Base-by-base conservation (phyloP, 2,888 invertebrate genomes). In the Schizotus pectinicornis region DNA sequence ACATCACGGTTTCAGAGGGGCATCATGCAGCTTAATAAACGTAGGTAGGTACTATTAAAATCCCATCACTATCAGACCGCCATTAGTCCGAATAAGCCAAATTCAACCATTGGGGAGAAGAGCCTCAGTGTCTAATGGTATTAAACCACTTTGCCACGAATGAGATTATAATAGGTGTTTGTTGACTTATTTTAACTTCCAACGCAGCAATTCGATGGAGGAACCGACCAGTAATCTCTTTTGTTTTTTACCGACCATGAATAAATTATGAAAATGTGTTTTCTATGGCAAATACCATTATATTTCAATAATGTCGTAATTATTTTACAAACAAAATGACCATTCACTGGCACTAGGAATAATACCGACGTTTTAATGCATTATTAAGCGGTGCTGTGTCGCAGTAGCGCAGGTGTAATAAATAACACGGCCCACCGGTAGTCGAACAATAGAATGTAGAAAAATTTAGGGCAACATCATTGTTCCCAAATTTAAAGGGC, bases 31-130 rank as follows among this genome's bases (percentile, higher is more conserved):
- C 65, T 68, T 71, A 73, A 71, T 70, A 71, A n/a, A n/a, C n/a
- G n/a, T 68, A 69, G 68, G 64, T 65, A 64, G 69, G 61, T 67
- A 69, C 77, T 76, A 78, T 78, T 78, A 78, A 78, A 78, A 77
- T 74, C 70, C 69, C 77, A 78, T 78, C 76, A 78, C 69, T 70
- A 69, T 67, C 71, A 68, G 63, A 72, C 72, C 73, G 75, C 76
- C 77, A 77, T 77, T 77, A 77, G 73, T 69, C 63, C 63, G 67
- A 72, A 71, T 73, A 70, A 70, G 71, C 68, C 71, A 67, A 72
- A 67, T 69, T 61, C 67, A 64, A 65, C 67, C 70, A 71, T 70
- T 71, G 70, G 72, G 69, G 56, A 56, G 49, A 46, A 58, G 58
- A 46, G 51, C 49, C 43, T 65, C 59, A 61, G 62, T 59, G 62